phyloP scores from a whole-genome alignment of 2,113 vertebrate genomes.

The Sprattus sprattus region DNA sequence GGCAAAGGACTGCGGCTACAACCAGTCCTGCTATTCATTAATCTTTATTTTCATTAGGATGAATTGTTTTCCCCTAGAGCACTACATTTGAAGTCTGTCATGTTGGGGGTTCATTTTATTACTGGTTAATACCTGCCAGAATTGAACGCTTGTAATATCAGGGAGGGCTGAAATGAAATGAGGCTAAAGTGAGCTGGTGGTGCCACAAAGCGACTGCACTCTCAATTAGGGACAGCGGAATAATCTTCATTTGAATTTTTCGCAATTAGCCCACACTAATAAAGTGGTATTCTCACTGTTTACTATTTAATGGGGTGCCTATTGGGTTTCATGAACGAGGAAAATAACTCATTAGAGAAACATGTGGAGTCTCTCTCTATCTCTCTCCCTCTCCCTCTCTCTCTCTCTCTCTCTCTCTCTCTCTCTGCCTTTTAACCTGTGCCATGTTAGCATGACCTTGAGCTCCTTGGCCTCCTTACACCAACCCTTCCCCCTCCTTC shows the following conservation, averaged over 20 bases:
- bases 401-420: background rate
- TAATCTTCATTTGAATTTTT: conserved; percentile 40
- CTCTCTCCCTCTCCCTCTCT: background rate
- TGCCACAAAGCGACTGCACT: conserved; percentile 32
- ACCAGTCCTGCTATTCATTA: conserved; percentile 32
- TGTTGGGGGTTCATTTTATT: conserved; percentile 18
- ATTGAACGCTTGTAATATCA: conserved; percentile 27
- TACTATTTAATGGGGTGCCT: conserved; percentile 46
- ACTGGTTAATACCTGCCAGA: conserved; percentile 32
- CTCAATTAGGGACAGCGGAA: conserved; percentile 44
- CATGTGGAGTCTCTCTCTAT: conserved; percentile 5
- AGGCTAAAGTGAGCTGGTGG: conserved; percentile 26
- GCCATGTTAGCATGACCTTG: conserved; percentile 12
- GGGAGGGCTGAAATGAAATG: conserved; percentile 40
- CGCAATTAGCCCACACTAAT: conserved; percentile 42
- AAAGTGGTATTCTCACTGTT: conserved; percentile 37
- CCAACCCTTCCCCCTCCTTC: background rate
- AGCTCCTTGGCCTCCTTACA: background rate
- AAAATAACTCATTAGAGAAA: conserved; percentile 36
- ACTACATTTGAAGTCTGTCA: conserved; percentile 20
- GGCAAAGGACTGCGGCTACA: background rate
- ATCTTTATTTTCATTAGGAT: conserved; percentile 44
- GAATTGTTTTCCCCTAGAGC: conserved; percentile 19
- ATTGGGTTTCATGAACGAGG: conserved; percentile 41
- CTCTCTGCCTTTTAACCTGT: background rate